These are phyloP conservation scores for Scartelaos histophorus DNA, from an alignment of 2,113 vertebrate species.

Conservation along the genomic window DNA sequence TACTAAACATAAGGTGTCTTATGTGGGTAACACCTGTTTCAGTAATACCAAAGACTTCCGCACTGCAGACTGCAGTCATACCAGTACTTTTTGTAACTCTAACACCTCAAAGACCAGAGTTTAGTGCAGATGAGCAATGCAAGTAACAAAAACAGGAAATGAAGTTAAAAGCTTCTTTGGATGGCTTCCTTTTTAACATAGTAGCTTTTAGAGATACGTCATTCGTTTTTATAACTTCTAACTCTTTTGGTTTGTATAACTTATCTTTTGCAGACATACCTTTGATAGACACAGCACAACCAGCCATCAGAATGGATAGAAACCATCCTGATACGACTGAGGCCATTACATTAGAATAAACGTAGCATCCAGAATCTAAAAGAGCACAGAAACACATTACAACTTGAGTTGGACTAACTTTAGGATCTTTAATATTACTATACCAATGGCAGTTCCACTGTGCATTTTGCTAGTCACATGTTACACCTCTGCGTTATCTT, in stretches of 20 bases:
- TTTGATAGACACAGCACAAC: slow-evolving; percentile 10
- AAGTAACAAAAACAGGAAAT: slow-evolving; percentile 47
- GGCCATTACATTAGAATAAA: slow-evolving; percentile 56
- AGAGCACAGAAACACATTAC: slow-evolving; percentile 3
- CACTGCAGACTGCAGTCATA: background rate
- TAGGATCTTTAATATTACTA: no score
- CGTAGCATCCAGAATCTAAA: slow-evolving; percentile 24
- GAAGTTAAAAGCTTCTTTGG: background rate
- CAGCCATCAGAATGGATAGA: slow-evolving; percentile 42
- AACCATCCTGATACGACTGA: slow-evolving; percentile 30
- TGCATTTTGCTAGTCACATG: no score
- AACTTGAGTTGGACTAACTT: no score
- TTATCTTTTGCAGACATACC: slow-evolving; percentile 29
- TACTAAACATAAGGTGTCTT: background rate
- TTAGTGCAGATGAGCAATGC: background rate
- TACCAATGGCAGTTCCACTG: no score
- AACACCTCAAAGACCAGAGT: background rate
- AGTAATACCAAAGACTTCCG: background rate
- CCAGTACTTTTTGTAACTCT: slow-evolving; percentile 32
- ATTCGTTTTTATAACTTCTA: background rate
- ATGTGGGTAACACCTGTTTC: slow-evolving; percentile 1
- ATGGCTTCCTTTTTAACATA: slow-evolving; percentile 28
- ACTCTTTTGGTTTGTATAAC: background rate
- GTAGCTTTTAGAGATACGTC: no score
- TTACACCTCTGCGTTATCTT: no score